A percentile compares a stretch with the other conserved stretches of the same genome.
These are phyloP conservation scores for Agapostemon virescens DNA, from an alignment of 2,888 invertebrate genomes.

Conservation along the genomic window DNA sequence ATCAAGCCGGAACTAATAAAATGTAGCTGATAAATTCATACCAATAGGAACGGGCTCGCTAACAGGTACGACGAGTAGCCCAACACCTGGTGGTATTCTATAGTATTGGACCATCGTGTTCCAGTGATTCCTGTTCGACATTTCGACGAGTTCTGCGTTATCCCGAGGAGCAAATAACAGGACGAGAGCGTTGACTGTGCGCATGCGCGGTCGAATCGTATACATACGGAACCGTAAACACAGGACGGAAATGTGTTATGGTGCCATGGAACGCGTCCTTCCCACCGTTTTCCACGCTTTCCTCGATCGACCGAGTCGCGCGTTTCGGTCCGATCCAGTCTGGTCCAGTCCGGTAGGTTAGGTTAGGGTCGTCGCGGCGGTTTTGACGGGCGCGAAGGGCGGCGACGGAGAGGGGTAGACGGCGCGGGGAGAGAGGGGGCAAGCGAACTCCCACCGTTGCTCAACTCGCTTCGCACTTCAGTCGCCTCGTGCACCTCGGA, in stretches of 20 bases:
- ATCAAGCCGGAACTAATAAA: no score
- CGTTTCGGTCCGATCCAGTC: constrained; percentile 24
- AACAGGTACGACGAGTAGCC: no score
- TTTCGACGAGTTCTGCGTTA: constrained; percentile 2
- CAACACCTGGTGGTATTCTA: no score
- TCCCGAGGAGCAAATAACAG: constrained; percentile 32
- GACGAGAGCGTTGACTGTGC: neutral
- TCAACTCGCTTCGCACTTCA: constrained; percentile 63
- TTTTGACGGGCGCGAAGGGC: constrained; percentile 1
- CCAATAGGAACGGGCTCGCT: no score
- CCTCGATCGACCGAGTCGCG: constrained; percentile 67
- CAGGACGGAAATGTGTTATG: constrained; percentile 65
- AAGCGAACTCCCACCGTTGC: constrained; percentile 22
- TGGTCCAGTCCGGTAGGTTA: constrained; percentile 41
- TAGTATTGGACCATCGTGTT: neutral
- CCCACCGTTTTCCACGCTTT: constrained; percentile 58
- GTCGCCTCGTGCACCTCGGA: constrained; percentile 72
- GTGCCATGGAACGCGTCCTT: constrained; percentile 56
- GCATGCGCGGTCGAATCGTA: constrained; percentile 17
- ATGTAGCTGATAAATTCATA: no score
- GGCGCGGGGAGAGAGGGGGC: neutral
- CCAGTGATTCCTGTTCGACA: neutral
- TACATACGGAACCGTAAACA: constrained; percentile 42
- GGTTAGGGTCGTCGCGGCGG: constrained; percentile 49
- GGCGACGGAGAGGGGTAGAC: neutral